These are phyloP conservation scores for Acrossocheilus wenchowensis DNA, from an alignment of 2,797 vertebrate species.

Conservation along the genomic window DNA sequence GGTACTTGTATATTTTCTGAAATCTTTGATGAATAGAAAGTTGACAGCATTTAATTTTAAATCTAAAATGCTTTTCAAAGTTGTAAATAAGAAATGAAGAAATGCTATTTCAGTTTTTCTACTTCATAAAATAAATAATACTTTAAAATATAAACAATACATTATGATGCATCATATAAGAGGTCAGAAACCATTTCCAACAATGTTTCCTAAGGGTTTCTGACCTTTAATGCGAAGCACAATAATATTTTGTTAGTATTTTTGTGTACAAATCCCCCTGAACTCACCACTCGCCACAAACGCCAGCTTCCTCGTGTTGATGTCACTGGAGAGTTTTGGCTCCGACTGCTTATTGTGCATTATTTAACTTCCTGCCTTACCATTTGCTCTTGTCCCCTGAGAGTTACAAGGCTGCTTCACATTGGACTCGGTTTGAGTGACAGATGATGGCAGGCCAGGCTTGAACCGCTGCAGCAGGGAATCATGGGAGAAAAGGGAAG, in stretches of 20 bases:
- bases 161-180: background rate
- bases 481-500: conserved; percentile 36
- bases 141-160: background rate
- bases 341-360: conserved; percentile 18
- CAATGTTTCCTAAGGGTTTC: background rate
- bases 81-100: background rate
- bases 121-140: background rate
- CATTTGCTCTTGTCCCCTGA: conserved; percentile 22
- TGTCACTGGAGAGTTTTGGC: conserved; percentile 22
- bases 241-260: background rate
- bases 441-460: conserved; percentile 34
- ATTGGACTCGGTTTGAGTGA: conserved; percentile 51
- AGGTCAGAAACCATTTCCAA: background rate
- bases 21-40: background rate
- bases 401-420: conserved; percentile 1
- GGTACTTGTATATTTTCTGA: background rate
- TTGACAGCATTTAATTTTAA: background rate
- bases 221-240: background rate
- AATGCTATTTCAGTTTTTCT: background rate
- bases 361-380: conserved; percentile 43
- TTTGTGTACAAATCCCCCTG: background rate
- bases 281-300: background rate
- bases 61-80: background rate
- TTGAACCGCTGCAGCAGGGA: conserved; percentile 45
- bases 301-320: background rate